phyloP scores from a whole-genome alignment of 2,797 vertebrate species.

The Rallus crepitans region DNA sequence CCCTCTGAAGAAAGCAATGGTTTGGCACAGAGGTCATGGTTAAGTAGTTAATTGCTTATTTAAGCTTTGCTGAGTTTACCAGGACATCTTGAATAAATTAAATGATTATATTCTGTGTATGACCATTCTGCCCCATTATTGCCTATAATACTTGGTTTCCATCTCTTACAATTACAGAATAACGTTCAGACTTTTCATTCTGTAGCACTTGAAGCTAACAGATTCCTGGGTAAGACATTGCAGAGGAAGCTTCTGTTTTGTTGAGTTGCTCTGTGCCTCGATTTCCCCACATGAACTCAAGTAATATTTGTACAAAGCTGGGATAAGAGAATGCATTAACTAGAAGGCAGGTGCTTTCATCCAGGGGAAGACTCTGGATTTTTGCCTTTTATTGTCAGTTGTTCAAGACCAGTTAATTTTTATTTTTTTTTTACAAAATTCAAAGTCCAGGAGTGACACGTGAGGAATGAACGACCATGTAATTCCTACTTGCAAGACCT shows the following conservation, averaged over 20 bases:
- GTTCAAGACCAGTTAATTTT: slow-evolving; percentile 9
- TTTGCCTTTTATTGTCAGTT: neutral
- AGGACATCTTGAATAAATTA: neutral
- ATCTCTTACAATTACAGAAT: neutral
- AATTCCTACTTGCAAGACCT: slow-evolving; percentile 32
- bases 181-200: neutral
- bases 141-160: neutral
- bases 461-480: neutral
- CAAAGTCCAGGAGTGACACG: neutral
- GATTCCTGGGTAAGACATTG: neutral
- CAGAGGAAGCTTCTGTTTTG: neutral
- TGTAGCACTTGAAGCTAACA: neutral
- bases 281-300: neutral
- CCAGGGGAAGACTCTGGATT: neutral
- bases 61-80: neutral
- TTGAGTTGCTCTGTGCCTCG: neutral
- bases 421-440: neutral
- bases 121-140: neutral
- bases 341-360: neutral
- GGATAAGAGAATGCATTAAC: neutral
- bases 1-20: neutral
- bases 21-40: neutral
- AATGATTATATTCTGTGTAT: neutral
- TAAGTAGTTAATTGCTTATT: neutral
- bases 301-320: neutral